Evolutionary conservation across 1,140 invertebrate species (phyloP).

Genomic region (Lethrus apterus): DNA sequence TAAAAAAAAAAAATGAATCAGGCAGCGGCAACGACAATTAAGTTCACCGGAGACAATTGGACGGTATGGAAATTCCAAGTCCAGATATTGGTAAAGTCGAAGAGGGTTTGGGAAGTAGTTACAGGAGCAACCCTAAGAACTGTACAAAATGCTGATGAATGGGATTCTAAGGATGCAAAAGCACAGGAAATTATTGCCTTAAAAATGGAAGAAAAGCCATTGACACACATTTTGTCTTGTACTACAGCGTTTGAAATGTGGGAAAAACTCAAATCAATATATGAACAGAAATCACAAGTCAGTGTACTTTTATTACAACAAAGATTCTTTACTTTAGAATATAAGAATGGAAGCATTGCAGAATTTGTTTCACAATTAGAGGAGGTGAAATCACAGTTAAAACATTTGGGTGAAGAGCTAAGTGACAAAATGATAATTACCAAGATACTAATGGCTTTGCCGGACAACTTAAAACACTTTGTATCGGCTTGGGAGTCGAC

Average conservation of each 20-base stretch:
- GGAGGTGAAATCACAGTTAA: slow-evolving; percentile 1
- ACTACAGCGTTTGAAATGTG: background rate
- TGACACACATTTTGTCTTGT: slow-evolving; percentile 4
- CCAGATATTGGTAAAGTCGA: background rate
- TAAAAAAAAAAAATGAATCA: too few species aligned
- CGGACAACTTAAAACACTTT: background rate
- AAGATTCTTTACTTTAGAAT: slow-evolving; percentile 6
- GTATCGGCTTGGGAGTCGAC: slow-evolving; percentile 30
- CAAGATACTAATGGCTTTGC: slow-evolving; percentile 9
- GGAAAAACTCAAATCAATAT: slow-evolving; percentile 2
- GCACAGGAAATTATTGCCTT: slow-evolving; percentile 5
- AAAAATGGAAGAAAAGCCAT: background rate
- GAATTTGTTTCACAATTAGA: slow-evolving; percentile 6
- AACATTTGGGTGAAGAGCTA: background rate
- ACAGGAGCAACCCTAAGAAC: background rate
- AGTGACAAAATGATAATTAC: slow-evolving; percentile 10
- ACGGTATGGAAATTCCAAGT: background rate
- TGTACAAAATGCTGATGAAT: background rate
- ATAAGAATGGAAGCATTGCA: background rate
- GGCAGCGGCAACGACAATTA: too few species aligned
- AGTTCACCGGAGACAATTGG: too few species aligned
- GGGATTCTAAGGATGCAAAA: background rate
- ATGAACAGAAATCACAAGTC: slow-evolving; percentile 1
- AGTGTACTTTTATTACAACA: slow-evolving; percentile 8
- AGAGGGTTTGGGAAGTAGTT: background rate